phyloP scores from a whole-genome alignment of 2,888 invertebrate genomes.

The Trichogramma dendrolimi region DNA sequence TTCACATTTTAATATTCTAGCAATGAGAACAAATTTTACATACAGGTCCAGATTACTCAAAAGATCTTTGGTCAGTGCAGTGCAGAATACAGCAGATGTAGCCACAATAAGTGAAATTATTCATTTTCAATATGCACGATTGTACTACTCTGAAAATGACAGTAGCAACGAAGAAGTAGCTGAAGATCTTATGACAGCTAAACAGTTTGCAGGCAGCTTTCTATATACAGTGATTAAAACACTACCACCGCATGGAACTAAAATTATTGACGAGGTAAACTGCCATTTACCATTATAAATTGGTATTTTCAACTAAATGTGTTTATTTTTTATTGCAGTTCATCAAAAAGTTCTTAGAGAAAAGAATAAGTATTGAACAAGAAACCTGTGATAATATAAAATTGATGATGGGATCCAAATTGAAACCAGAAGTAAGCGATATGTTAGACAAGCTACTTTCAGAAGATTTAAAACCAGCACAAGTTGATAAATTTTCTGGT shows the following conservation, averaged over 20 bases:
- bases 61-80: neutral
- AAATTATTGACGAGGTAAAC: slow-evolving; percentile 8
- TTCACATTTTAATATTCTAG: neutral
- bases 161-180: too few species aligned
- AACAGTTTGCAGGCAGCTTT: neutral
- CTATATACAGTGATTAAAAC: neutral
- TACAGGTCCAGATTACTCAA: neutral
- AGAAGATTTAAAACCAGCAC: slow-evolving; percentile 7
- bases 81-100: slow-evolving; percentile 8
- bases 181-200: neutral
- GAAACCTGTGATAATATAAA: slow-evolving; percentile 17
- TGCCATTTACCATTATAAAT: neutral
- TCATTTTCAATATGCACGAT: slow-evolving; percentile 1
- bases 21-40: neutral
- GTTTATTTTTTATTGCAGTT: slow-evolving; percentile 19
- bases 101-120: slow-evolving; percentile 4
- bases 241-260: neutral
- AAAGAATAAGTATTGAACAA: slow-evolving; percentile 22
- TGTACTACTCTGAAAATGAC: too few species aligned
- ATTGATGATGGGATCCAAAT: neutral
- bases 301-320: neutral
- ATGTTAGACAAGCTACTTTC: slow-evolving; percentile 17
- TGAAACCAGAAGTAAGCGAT: neutral
- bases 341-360: slow-evolving; percentile 10
- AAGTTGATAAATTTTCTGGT: neutral